phyloP scores from a whole-genome alignment of 2,888 invertebrate species.

The Ophion ventricosus region DNA sequence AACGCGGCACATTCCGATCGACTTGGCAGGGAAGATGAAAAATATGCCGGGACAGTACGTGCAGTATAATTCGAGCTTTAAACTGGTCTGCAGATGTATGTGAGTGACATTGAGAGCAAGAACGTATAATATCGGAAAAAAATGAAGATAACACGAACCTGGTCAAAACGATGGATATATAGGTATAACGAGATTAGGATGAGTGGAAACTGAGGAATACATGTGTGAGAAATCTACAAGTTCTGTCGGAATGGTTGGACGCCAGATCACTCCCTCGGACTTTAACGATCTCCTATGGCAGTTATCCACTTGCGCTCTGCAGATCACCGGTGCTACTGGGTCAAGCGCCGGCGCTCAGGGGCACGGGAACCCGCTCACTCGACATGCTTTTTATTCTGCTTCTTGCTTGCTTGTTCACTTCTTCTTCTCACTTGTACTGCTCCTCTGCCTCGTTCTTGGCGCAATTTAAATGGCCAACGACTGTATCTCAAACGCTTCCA shows the following conservation, averaged over 20 bases:
- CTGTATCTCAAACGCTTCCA: slow-evolving; percentile 40
- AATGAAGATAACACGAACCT: neutral
- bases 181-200: neutral
- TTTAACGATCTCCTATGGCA: slow-evolving; percentile 75
- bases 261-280: slow-evolving; percentile 65
- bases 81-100: slow-evolving; percentile 11
- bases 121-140: neutral
- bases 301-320: slow-evolving; percentile 79
- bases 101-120: neutral
- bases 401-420: slow-evolving; percentile 60
- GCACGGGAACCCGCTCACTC: slow-evolving; percentile 73
- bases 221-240: slow-evolving; percentile 18
- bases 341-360: slow-evolving; percentile 77
- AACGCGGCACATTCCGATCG: slow-evolving; percentile 62
- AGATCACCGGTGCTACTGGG: slow-evolving; percentile 76
- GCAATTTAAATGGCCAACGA: slow-evolving; percentile 54
- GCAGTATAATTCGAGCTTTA: neutral
- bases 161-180: neutral
- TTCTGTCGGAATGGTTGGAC: slow-evolving; percentile 61
- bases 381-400: slow-evolving; percentile 59
- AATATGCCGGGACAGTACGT: slow-evolving; percentile 1
- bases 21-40: neutral
- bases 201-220: neutral
- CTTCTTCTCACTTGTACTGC: slow-evolving; percentile 58
- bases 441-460: slow-evolving; percentile 49